Conservation (phyloP, 2,888 invertebrate species). For the Hydropsyche betteni region DNA sequence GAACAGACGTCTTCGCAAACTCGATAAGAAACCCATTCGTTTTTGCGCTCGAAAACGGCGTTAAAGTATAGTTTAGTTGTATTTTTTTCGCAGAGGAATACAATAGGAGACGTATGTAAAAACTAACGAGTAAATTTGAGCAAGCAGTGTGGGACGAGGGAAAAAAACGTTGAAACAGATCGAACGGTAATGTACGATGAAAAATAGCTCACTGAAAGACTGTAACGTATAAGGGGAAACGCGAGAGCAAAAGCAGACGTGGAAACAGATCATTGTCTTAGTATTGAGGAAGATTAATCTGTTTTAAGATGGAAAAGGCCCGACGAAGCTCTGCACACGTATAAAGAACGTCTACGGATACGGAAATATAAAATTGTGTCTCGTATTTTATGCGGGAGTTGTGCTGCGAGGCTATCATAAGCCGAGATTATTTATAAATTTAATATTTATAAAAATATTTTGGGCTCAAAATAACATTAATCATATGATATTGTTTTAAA, state of each 20-base stretch:
- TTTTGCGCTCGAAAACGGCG: no score
- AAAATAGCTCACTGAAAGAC: slow-evolving; percentile 6
- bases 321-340: neutral
- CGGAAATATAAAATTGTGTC: slow-evolving; percentile 2
- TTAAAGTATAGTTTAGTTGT: no score
- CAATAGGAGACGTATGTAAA: neutral
- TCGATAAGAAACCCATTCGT: slow-evolving; percentile 2
- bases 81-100: neutral
- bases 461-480: no score
- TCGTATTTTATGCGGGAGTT: neutral
- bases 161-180: slow-evolving; percentile 5
- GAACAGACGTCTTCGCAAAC: neutral
- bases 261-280: slow-evolving; percentile 27
- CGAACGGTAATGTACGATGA: slow-evolving; percentile 24
- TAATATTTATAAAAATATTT: no score
- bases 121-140: neutral
- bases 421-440: no score
- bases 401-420: neutral
- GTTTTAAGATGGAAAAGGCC: slow-evolving; percentile 27
- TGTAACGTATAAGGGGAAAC: slow-evolving; percentile 1
- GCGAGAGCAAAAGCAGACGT: slow-evolving; percentile 25
- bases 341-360: no score
- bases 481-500: no score
- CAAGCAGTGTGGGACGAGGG: neutral
- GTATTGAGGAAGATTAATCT: slow-evolving; percentile 32